phyloP scores from a whole-genome alignment of 2,113 vertebrate species.

The Tauraco erythrolophus region DNA sequence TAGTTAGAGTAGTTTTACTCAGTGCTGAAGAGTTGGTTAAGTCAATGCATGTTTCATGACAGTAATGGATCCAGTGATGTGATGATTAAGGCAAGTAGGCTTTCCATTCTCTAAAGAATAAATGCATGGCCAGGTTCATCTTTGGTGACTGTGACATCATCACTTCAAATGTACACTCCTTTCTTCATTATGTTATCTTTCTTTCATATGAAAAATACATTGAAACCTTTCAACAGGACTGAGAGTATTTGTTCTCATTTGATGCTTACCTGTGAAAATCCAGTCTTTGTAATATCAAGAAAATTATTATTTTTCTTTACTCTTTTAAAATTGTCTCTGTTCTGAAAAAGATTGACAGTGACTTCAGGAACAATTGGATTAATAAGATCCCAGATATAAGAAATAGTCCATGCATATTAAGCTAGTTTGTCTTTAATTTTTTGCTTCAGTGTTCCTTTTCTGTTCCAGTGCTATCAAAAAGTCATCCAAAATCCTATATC shows the following conservation, averaged over 20 bases:
- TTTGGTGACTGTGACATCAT: neutral
- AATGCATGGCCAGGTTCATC: neutral
- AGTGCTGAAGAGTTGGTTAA: neutral
- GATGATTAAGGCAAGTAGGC: neutral
- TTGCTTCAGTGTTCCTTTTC: neutral
- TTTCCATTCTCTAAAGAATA: neutral
- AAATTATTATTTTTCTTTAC: neutral
- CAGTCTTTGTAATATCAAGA: neutral
- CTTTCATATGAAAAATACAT: neutral
- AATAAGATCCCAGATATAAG: neutral
- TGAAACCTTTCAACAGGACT: neutral
- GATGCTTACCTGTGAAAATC: neutral
- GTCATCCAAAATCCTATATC: neutral
- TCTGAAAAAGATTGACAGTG: neutral
- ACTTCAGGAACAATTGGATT: neutral
- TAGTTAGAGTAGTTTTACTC: neutral
- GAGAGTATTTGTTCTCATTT: neutral
- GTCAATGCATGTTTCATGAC: neutral
- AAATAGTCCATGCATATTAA: neutral
- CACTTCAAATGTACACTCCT: neutral
- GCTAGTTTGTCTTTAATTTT: neutral
- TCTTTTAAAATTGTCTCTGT: neutral
- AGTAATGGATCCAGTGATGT: neutral
- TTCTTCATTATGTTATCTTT: neutral
- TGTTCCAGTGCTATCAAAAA: neutral